Evolutionary conservation across 2,797 vertebrate genomes (phyloP).

Genomic region (Liparis tanakae): DNA sequence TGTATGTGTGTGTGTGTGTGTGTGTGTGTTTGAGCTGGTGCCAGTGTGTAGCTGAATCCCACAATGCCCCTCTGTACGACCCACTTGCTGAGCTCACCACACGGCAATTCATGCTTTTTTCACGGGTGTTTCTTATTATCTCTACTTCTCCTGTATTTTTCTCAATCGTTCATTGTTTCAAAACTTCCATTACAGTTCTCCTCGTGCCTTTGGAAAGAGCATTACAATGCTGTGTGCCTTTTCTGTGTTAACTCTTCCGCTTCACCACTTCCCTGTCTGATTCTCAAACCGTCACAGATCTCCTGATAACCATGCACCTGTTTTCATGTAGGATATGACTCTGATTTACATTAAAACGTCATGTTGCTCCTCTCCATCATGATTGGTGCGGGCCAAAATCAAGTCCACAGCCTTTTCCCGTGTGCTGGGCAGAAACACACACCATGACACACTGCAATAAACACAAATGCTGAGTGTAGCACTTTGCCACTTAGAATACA

Average conservation of each 20-base stretch:
- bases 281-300: constrained; percentile 1
- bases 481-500: neutral
- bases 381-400: neutral
- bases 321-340: neutral
- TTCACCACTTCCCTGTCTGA: neutral
- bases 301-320: neutral
- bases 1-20: constrained; percentile 18
- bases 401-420: neutral
- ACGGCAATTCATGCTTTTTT: constrained; percentile 65
- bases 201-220: neutral
- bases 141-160: constrained; percentile 28
- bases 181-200: neutral
- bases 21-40: constrained; percentile 59
- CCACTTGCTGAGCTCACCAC: constrained; percentile 56
- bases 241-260: neutral
- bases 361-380: neutral
- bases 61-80: constrained; percentile 78
- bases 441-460: neutral
- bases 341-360: neutral
- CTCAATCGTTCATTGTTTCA: neutral
- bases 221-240: neutral
- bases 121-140: constrained; percentile 20
- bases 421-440: neutral
- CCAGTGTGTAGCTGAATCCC: constrained; percentile 74
- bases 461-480: neutral